Percentiles rank a stretch among this genome's conserved stretches.
Conservation (phyloP, 2,797 vertebrate species). For the Typhlichthys subterraneus region DNA sequence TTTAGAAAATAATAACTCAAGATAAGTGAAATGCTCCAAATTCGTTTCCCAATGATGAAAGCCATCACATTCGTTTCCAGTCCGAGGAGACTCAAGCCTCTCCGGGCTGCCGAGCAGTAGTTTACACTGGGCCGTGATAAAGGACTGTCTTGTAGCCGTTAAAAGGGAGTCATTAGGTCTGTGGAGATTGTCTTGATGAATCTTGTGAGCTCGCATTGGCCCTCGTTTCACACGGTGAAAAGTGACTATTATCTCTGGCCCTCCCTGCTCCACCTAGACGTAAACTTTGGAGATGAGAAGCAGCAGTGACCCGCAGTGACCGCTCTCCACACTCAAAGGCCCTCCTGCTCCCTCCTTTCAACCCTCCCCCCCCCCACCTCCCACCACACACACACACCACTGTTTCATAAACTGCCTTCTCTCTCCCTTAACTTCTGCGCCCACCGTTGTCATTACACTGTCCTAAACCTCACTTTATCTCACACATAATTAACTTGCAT, state of each 20-base stretch:
- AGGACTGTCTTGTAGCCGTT: constrained; percentile 1
- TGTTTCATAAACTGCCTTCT: constrained; percentile 1
- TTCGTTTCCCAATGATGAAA: constrained; percentile 11
- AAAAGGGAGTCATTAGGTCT: constrained; percentile 15
- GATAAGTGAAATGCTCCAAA: constrained; percentile 14
- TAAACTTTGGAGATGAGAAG: constrained; percentile 48
- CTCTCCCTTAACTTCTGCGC: not conserved
- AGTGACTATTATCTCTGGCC: constrained; percentile 39
- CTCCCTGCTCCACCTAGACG: constrained; percentile 9
- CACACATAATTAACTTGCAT: constrained; percentile 8
- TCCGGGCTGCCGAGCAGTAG: not conserved
- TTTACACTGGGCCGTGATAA: constrained; percentile 18
- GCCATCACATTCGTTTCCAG: not conserved
- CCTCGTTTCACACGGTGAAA: constrained; percentile 49
- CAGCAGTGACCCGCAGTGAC: constrained; percentile 62
- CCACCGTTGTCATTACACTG: not conserved
- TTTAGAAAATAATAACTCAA: constrained; percentile 28
- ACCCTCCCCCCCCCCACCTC: too few species aligned
- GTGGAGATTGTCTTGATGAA: constrained; percentile 40
- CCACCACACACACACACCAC: constrained; percentile 1
- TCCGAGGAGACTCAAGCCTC: not conserved
- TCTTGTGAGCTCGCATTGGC: constrained; percentile 34
- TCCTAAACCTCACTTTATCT: constrained; percentile 1
- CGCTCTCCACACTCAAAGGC: constrained; percentile 57
- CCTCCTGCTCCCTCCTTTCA: constrained; percentile 23